Base-by-base conservation (phyloP, 2,797 vertebrate genomes). In the Eidolon dupreanum region DNA sequence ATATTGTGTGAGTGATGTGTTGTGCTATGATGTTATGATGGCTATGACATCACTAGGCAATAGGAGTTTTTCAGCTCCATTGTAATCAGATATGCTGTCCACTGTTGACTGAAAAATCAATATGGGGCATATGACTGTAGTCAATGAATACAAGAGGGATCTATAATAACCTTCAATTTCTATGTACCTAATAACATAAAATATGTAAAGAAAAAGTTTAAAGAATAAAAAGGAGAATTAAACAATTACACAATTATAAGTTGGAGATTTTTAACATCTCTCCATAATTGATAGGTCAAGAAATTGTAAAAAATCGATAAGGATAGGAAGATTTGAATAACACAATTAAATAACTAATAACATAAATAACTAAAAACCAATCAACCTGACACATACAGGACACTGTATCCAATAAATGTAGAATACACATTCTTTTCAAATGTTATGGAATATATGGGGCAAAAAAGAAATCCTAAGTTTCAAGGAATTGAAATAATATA, bases 101-200 rank as follows among this genome's bases (percentile, higher is more conserved):
- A 9, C 57, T 78, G 75, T 38, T 78, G 75, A 5, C 24, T 16
- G 36, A 78, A 78, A 78, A 33, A 57, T 57, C 24, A 55, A 28
- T 38, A 57, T 57, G 75, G 2, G 13, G 75, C 11, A 38, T 15
- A 6, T 57, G 53, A 57, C 75, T 57, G 8, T 11, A 63, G 74
- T 51, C 74, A 93, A 46, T 89, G 68, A 93, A 46, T 89, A 49
- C n/a, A 49, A 78, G 70, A 93, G 19, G 13, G 70, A 93, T 24
- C 63, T 78, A 59, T 19, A 78, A 86, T 78, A 57, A 86, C 17
- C n/a, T 66, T 49, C 57, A 68, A 77, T 59, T 75, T 66, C n/a
- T 75, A 89, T 94, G 79, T 49, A 89, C 7, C n/a, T 68, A 73
- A 88, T 68, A 75, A 88, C 16, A 87, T 1, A 88, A 93, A 93